Percentiles rank a stretch among this genome's conserved stretches.
Evolutionary conservation across 2,113 vertebrate genomes (phyloP).

Genomic region (Lichenostomus cassidix): DNA sequence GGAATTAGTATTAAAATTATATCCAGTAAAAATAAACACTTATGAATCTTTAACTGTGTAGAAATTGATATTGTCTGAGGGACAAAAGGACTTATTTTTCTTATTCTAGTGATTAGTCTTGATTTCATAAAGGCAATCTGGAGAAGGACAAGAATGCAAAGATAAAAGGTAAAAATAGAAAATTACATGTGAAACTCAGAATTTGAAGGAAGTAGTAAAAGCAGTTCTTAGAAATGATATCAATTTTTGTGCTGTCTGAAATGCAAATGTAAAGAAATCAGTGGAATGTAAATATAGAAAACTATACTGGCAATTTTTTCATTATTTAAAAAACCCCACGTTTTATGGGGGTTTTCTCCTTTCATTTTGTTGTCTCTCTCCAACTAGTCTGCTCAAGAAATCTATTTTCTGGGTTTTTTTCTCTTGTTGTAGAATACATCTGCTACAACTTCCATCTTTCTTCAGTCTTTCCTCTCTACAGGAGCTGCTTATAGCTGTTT

Average conservation of each 20-base stretch:
- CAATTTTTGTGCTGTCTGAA: not conserved
- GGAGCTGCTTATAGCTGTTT: not conserved
- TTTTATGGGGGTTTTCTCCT: not conserved
- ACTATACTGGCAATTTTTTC: not conserved
- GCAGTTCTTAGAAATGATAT: not conserved
- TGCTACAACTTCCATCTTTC: not conserved
- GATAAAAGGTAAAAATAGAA: not conserved
- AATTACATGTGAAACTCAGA: not conserved
- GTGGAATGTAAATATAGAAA: not conserved
- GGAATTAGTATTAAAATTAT: not conserved
- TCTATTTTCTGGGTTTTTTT: not conserved
- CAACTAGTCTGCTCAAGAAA: not conserved
- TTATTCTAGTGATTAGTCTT: not conserved
- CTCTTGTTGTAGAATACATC: not conserved
- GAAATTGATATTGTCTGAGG: not conserved
- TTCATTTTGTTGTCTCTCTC: not conserved
- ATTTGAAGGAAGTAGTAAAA: not conserved
- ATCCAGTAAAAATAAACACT: not conserved
- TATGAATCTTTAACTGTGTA: not conserved
- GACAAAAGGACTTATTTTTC: not conserved
- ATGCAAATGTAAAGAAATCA: not conserved
- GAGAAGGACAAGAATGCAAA: not conserved
- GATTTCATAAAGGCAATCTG: not conserved
- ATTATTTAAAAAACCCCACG: fast-evolving
- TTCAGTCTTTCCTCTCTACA: not conserved